Evolutionary conservation across 2,888 invertebrate genomes (phyloP).

Genomic region (Caenorhabditis becei): DNA sequence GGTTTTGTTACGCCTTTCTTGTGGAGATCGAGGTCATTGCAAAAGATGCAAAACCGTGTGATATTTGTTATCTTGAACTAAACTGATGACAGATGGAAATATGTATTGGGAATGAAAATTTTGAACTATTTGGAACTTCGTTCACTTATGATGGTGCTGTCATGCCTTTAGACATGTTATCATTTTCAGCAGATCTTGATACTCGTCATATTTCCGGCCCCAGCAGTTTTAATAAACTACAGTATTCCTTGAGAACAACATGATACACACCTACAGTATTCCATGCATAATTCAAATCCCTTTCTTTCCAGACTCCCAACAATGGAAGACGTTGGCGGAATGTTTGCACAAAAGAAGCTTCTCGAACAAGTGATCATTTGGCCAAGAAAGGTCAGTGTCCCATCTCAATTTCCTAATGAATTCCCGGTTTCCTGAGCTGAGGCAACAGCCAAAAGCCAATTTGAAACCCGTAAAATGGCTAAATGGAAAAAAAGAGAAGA

Average conservation of each 20-base stretch:
- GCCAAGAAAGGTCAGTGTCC: conserved; percentile 73
- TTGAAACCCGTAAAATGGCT: not conserved
- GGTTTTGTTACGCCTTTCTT: conserved; percentile 10
- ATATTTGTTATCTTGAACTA: conserved; percentile 34
- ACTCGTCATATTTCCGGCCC: too few relatives aligned
- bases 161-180: too few relatives aligned
- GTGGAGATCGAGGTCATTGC: conserved; percentile 31
- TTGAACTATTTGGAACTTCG: too few relatives aligned
- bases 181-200: too few relatives aligned
- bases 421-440: not conserved
- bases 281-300: not conserved
- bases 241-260: too few relatives aligned
- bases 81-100: not conserved
- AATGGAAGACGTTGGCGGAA: conserved; percentile 74
- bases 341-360: conserved; percentile 71
- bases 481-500: not conserved
- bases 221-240: too few relatives aligned
- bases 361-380: conserved; percentile 77
- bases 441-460: not conserved
- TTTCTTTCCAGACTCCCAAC: conserved; percentile 49
- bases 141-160: too few relatives aligned
- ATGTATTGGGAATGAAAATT: conserved; percentile 7
- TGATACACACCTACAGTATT: too few relatives aligned
- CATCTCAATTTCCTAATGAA: not conserved
- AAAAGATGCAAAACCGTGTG: conserved; percentile 24